Evolutionary conservation across 2,888 invertebrate species (phyloP).

Genomic region (Limnephilus rhombicus): DNA sequence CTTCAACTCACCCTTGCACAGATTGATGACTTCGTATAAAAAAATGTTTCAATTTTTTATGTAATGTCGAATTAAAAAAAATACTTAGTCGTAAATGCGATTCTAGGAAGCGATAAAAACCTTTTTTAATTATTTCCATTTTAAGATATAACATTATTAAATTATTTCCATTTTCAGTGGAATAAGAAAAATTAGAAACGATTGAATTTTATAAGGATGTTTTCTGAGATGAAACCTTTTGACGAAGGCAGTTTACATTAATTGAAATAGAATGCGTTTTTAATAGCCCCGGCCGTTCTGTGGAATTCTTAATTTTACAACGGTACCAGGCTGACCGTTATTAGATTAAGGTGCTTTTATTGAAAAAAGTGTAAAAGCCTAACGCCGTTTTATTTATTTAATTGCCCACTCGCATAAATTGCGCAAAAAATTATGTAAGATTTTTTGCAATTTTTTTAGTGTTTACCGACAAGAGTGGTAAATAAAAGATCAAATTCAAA

Average conservation of each 20-base stretch:
- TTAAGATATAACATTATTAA: neutral
- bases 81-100: neutral
- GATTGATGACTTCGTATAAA: neutral
- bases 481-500: neutral
- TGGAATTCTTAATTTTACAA: neutral
- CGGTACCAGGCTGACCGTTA: neutral
- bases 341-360: neutral
- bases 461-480: neutral
- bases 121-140: too few species aligned
- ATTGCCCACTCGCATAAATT: neutral
- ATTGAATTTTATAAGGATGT: neutral
- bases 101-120: neutral
- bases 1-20: neutral
- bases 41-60: neutral
- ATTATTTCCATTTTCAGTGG: neutral
- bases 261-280: neutral
- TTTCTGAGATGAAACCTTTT: neutral
- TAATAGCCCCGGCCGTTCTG: neutral
- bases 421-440: neutral
- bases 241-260: neutral
- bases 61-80: neutral
- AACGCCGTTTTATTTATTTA: neutral
- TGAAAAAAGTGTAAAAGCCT: neutral
- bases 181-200: neutral
- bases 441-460: neutral